A percentile compares a stretch with the other conserved stretches of the same genome.
Evolutionary conservation across 2,888 invertebrate species (phyloP).

Genomic region (Linyphia triangularis): DNA sequence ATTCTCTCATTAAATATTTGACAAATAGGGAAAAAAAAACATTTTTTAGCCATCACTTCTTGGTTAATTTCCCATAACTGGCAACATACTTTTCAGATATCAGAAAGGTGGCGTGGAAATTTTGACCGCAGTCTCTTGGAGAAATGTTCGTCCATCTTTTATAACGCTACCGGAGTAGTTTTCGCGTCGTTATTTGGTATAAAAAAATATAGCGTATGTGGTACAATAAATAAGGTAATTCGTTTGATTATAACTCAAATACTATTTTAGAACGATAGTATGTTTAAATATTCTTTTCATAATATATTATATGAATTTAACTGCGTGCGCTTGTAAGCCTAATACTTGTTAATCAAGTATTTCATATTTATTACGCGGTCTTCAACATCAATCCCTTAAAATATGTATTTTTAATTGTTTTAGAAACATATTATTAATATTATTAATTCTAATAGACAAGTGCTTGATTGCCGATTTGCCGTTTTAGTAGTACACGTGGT

Average conservation of each 20-base stretch:
- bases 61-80: too few species aligned
- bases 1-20: too few species aligned
- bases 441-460: neutral
- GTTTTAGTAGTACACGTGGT: neutral
- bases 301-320: neutral
- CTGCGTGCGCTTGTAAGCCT: neutral
- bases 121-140: too few species aligned
- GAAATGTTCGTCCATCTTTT: constrained; percentile 1
- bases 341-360: neutral
- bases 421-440: neutral
- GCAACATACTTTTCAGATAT: neutral
- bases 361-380: neutral
- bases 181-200: neutral
- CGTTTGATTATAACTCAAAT: neutral
- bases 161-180: neutral
- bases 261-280: neutral
- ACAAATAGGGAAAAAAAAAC: too few species aligned
- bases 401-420: neutral
- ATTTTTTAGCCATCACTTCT: too few species aligned
- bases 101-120: neutral
- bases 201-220: neutral
- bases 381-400: too few species aligned
- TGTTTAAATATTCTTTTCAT: neutral
- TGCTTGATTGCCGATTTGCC: neutral
- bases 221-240: constrained; percentile 3